A percentile compares a stretch with the other conserved stretches of the same genome.
phyloP scores from a whole-genome alignment of 2,797 vertebrate genomes.

The Enteromius mattozi region DNA sequence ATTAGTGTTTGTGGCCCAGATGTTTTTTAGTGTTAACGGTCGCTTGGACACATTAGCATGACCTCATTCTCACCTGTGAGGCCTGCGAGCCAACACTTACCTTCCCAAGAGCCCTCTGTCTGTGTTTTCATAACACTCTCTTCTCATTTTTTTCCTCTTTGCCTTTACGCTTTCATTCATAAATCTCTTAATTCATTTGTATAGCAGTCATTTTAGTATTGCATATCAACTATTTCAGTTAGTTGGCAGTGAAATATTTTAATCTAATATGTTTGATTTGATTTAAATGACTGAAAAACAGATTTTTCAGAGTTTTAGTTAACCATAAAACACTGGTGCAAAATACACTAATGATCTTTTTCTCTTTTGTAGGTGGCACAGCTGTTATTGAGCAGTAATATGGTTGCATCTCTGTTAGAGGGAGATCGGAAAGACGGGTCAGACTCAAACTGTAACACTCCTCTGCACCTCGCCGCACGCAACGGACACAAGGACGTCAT shows the following conservation, averaged over 20 bases:
- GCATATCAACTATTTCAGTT: not conserved
- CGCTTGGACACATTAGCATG: conserved; percentile 17
- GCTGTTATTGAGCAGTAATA: conserved; percentile 91
- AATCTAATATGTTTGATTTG: no score
- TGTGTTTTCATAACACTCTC: not conserved
- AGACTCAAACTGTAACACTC: conserved; percentile 90
- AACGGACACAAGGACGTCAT: conserved; percentile 94
- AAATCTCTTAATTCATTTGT: not conserved
- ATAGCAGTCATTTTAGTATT: not conserved
- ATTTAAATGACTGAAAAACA: not conserved
- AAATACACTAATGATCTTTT: not conserved
- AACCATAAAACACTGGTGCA: not conserved
- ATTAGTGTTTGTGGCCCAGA: conserved; percentile 36
- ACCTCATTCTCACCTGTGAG: conserved; percentile 52
- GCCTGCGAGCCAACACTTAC: not conserved
- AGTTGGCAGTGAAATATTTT: not conserved
- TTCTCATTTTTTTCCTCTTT: not conserved
- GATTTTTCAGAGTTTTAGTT: not conserved
- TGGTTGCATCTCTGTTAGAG: conserved; percentile 89
- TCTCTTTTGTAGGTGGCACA: conserved; percentile 84
- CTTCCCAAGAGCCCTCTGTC: conserved; percentile 5
- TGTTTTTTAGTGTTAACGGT: conserved; percentile 45
- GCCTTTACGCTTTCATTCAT: not conserved
- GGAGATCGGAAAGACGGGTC: conserved; percentile 88
- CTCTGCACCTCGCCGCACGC: conserved; percentile 91